Evolutionary conservation across 1,140 invertebrate genomes (phyloP), one percentile per base, ranked within the genome.

Genomic region (Mizuhopecten yessoensis): DNA sequence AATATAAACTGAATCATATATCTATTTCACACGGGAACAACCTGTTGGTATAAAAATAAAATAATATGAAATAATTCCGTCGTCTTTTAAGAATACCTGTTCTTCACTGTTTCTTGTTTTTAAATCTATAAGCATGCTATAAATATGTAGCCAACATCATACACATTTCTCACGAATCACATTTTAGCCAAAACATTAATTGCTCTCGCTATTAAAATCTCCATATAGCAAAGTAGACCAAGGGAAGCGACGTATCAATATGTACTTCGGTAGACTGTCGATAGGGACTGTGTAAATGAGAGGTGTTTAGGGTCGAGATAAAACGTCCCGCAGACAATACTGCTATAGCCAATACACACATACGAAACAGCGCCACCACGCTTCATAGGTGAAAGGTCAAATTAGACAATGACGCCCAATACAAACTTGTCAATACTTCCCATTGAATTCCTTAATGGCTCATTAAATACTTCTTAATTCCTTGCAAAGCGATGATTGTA

Each of bases 401-500:
- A 5, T n/a, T 75, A 7, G 3, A 75, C 17, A 75, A 75, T 75
- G 23, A 75, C n/a, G 17, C n/a, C n/a, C 5, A n/a, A 75, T 23
- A 75, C 57, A 75, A 75, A 7, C 57, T 15, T 20, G 13, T 49
- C 45, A 49, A 49, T 49, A 49, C 45, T 75, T n/a, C 57, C 57
- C n/a, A 11, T 75, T 75, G 2, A 29, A 75, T 75, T 75, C n/a
- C 1, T 75, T n/a, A n/a, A 75, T n/a, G 57, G n/a, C 0, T n/a
- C 57, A 29, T 75, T 75, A 75, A n/a, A 75, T 75, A 75, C n/a
- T n/a, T 75, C n/a, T 75, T 75, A 75, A 75, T 17, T 75, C 57
- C 23, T 29, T 2, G 11, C 11, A 2, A 15, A 75, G 23, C 57
- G 57, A n/a, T 75, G 23, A 75, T 75, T 29, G 57, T 75, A 29